Conservation (phyloP, 2,113 vertebrate species). For the Dipodomys spectabilis region DNA sequence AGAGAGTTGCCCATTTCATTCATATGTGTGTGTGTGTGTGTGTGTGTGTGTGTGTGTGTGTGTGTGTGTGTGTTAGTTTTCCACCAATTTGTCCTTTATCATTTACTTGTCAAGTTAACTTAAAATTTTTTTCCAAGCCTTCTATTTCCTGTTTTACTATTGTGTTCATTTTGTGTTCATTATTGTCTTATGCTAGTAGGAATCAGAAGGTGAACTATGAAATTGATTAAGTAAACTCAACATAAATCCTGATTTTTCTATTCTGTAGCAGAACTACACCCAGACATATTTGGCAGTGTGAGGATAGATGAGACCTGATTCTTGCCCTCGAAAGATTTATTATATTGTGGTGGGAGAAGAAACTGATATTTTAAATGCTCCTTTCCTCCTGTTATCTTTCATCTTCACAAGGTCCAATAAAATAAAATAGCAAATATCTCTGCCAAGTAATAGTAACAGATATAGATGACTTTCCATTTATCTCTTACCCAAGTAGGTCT, state of each 20-base stretch:
- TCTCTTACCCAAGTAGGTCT: background rate
- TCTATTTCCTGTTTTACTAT: background rate
- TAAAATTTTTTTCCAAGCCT: constrained; percentile 10
- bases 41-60: too few relatives aligned
- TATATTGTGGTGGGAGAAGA: background rate
- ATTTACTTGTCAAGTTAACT: background rate
- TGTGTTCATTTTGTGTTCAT: background rate
- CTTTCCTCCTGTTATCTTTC: constrained; percentile 13
- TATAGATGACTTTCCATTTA: constrained; percentile 5
- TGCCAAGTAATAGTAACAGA: background rate
- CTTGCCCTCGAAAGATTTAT: background rate
- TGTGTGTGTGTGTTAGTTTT: too few relatives aligned
- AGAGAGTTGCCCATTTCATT: background rate
- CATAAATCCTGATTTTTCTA: background rate
- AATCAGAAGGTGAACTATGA: background rate
- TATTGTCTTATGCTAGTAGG: background rate
- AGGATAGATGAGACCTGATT: background rate
- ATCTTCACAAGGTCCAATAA: background rate
- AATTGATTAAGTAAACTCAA: background rate
- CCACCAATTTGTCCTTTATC: background rate
- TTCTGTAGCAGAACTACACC: background rate
- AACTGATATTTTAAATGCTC: constrained; percentile 33
- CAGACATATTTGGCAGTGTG: background rate
- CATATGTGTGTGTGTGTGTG: background rate
- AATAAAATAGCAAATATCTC: background rate